A percentile compares a stretch with the other conserved stretches of the same genome.
Evolutionary conservation across 1,140 invertebrate genomes (phyloP).

Genomic region (Physella acuta): DNA sequence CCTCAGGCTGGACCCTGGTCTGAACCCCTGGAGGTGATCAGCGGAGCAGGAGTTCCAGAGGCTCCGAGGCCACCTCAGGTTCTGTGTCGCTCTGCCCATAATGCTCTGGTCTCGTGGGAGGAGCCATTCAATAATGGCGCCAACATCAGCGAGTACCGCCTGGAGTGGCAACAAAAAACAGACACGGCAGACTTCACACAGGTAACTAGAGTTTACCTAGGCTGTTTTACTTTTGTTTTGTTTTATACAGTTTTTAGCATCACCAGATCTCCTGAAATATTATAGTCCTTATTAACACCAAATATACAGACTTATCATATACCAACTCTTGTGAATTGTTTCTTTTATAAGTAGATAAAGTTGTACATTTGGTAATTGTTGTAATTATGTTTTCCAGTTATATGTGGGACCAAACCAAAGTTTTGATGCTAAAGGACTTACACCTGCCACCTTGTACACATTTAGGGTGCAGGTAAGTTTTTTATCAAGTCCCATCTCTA

Average conservation of each 20-base stretch:
- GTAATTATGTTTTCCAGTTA: slow-evolving; percentile 53
- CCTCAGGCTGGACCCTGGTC: slow-evolving; percentile 74
- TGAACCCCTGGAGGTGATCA: slow-evolving; percentile 71
- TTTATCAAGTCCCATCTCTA: too few species aligned
- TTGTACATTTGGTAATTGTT: too few species aligned
- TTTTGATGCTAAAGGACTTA: slow-evolving; percentile 73
- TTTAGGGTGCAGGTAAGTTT: slow-evolving; percentile 70
- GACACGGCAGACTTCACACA: slow-evolving; percentile 51
- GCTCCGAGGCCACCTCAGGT: slow-evolving; percentile 68
- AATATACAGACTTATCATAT: too few species aligned
- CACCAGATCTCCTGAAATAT: too few species aligned
- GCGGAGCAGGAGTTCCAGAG: slow-evolving; percentile 79
- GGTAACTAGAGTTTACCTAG: too few species aligned
- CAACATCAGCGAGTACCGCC: slow-evolving; percentile 73
- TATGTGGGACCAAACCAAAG: slow-evolving; percentile 61
- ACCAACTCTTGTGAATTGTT: slow-evolving; percentile 2
- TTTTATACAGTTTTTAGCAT: too few species aligned
- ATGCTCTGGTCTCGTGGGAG: slow-evolving; percentile 73
- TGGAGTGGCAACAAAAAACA: slow-evolving; percentile 71
- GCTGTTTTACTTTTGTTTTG: too few species aligned
- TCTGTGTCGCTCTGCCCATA: slow-evolving; percentile 68
- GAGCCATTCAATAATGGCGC: slow-evolving; percentile 78
- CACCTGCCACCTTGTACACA: slow-evolving; percentile 77
- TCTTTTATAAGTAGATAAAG: too few species aligned
- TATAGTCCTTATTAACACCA: too few species aligned